These are phyloP conservation scores for Rhinoderma darwinii DNA, from an alignment of 2,113 vertebrate species.

Conservation along the genomic window DNA sequence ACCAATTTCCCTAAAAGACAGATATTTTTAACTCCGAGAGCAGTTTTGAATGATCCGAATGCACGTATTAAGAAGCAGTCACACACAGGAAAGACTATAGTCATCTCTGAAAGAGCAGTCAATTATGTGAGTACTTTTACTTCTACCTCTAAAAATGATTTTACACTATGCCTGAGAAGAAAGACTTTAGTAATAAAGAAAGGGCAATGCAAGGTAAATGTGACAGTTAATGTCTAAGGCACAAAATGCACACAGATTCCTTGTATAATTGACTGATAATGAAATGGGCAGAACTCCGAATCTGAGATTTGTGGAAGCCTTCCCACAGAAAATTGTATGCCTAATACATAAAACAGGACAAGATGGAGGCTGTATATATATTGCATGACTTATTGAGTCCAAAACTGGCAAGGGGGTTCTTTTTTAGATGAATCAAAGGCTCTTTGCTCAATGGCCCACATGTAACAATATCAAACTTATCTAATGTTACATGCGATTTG, in stretches of 20 bases:
- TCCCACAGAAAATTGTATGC: too few species aligned
- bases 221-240: conserved; percentile 2
- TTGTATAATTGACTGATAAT: neutral
- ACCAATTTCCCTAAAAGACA: conserved; percentile 71
- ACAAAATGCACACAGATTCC: neutral
- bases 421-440: too few species aligned
- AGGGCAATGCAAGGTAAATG: conserved; percentile 40
- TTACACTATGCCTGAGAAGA: conserved; percentile 30
- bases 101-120: conserved; percentile 62
- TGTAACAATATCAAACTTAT: too few species aligned
- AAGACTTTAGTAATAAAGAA: conserved; percentile 42
- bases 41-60: conserved; percentile 67
- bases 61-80: conserved; percentile 67
- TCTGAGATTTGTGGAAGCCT: neutral
- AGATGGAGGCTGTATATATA: too few species aligned
- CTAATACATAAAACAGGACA: neutral
- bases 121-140: conserved; percentile 35
- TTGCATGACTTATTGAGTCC: too few species aligned
- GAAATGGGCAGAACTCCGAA: neutral
- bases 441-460: too few species aligned
- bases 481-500: too few species aligned
- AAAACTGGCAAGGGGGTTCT: too few species aligned
- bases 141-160: conserved; percentile 45
- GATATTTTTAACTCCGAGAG: conserved; percentile 73
- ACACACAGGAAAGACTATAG: conserved; percentile 60